These are phyloP conservation scores for Lucinisca nassula DNA, from an alignment of 2,888 invertebrate genomes.

Conservation along the genomic window DNA sequence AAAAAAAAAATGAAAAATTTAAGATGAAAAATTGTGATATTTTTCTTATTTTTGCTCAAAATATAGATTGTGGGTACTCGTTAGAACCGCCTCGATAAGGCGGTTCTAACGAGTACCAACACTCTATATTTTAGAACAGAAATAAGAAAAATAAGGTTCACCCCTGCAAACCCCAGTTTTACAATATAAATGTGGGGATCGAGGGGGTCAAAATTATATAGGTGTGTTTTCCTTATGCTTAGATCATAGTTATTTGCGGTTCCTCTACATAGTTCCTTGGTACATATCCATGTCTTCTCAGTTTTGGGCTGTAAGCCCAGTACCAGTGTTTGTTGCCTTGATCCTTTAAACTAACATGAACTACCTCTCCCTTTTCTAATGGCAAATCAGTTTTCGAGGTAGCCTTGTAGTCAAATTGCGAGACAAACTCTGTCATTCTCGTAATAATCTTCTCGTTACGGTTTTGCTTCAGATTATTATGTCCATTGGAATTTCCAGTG, in stretches of 20 bases:
- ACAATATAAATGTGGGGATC: too few relatives aligned
- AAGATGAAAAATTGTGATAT: too few relatives aligned
- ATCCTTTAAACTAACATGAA: constrained; percentile 97
- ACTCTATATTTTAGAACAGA: too few relatives aligned
- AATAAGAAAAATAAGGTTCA: too few relatives aligned
- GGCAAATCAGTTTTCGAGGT: constrained; percentile 97
- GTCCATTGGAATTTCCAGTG: neutral
- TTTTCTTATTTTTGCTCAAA: too few relatives aligned
- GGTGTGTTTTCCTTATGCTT: too few relatives aligned
- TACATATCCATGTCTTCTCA: constrained; percentile 97
- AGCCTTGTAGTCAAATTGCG: constrained; percentile 98
- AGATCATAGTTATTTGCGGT: constrained; percentile 63
- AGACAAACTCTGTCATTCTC: constrained; percentile 89
- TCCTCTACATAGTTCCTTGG: constrained; percentile 89
- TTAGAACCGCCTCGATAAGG: too few relatives aligned
- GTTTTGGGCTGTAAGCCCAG: constrained; percentile 95
- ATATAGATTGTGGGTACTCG: too few relatives aligned
- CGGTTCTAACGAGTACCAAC: too few relatives aligned
- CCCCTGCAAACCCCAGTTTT: too few relatives aligned
- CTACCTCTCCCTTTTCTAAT: constrained; percentile 97
- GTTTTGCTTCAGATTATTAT: neutral
- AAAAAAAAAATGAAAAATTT: too few relatives aligned
- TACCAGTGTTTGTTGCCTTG: constrained; percentile 92
- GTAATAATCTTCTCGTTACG: neutral
- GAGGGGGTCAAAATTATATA: too few relatives aligned